Evolutionary conservation across 2,797 vertebrate species (phyloP), one percentile per base, ranked within the genome.

Genomic region (Sebastolobus altivelis): DNA sequence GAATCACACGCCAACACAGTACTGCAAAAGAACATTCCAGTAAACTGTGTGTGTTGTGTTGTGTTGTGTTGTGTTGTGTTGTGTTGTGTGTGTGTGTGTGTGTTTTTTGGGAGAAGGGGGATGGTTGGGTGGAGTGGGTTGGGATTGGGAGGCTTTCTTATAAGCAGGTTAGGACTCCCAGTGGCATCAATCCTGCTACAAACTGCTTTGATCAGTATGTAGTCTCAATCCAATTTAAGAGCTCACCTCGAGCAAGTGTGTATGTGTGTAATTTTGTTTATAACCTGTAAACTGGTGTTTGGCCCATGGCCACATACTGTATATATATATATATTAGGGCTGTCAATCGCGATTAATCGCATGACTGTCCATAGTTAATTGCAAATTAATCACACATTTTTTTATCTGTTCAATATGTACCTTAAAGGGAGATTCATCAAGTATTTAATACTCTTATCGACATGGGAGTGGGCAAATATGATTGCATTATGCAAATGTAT

Each of bases 141-240:
- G 62, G 58, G 73, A 72, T 75, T 65, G 40, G 69, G 77, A 77
- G 69, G 84, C 79, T 87, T 89, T 86, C 72, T 67, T 88, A 83
- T 89, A 90, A 92, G 61, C 87, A 91, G 86, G 91, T 92, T 90
- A 93, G 80, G 72, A 81, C 77, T 89, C 85, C 84, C 81, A 75
- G 88, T 81, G 80, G 89, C 90, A 92, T 89, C 87, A 92, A 90
- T 91, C 84, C 82, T 90, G 89, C 87, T 81, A 88, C 87, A 92
- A 92, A 92, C 87, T 85, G 84, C 90, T 92, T 91, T 93, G 84
- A 93, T 94, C 87, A 90, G 83, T 92, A 89, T 90, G 85, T 86
- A 89, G 81, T 89, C 79, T 87, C 87, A 90, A 91, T 91, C 87
- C 91, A 93, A 93, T 93, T 93, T 93, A 87, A 87, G 77, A 79